These are phyloP conservation scores for Cerceris ruficornis DNA, from an alignment of 2,888 invertebrate species.

Conservation along the genomic window DNA sequence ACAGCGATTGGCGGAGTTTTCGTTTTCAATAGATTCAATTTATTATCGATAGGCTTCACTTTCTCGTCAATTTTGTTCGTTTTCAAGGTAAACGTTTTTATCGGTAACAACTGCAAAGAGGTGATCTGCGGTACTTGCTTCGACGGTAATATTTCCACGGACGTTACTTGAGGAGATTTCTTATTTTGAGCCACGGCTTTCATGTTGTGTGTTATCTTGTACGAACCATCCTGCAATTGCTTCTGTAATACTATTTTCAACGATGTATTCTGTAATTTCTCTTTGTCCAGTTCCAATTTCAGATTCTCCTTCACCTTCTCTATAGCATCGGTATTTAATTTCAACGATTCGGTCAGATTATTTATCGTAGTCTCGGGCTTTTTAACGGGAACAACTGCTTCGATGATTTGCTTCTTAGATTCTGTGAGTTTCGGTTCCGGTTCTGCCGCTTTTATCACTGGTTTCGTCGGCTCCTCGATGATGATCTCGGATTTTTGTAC, in stretches of 20 bases:
- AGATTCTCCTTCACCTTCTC: slow-evolving; percentile 68
- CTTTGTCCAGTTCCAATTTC: slow-evolving; percentile 63
- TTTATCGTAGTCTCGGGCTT: slow-evolving; percentile 41
- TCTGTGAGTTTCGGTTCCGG: slow-evolving; percentile 56
- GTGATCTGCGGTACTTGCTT: slow-evolving; percentile 71
- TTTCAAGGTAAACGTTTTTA: slow-evolving; percentile 80
- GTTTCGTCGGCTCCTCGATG: slow-evolving; percentile 76
- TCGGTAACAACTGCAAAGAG: slow-evolving; percentile 80
- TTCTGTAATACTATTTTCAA: slow-evolving; percentile 83
- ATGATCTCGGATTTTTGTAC: slow-evolving; percentile 69
- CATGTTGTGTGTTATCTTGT: slow-evolving; percentile 81
- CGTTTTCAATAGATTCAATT: slow-evolving; percentile 53
- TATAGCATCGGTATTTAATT: slow-evolving; percentile 57
- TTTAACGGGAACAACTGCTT: slow-evolving; percentile 45
- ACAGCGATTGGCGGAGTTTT: slow-evolving; percentile 74
- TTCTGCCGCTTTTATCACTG: slow-evolving; percentile 68
- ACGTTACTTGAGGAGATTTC: slow-evolving; percentile 65
- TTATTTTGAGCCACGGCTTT: slow-evolving; percentile 65
- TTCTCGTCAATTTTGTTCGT: slow-evolving; percentile 75
- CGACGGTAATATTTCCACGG: slow-evolving; percentile 69
- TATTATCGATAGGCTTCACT: slow-evolving; percentile 76
- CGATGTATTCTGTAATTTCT: slow-evolving; percentile 72
- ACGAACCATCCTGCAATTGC: slow-evolving; percentile 82
- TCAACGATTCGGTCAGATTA: slow-evolving; percentile 46
- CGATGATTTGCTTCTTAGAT: slow-evolving; percentile 48